Percentiles rank a stretch among this genome's conserved stretches.
These are phyloP conservation scores for Drosophila acutilabella DNA, from an alignment of 2,888 invertebrate genomes.

Conservation along the genomic window DNA sequence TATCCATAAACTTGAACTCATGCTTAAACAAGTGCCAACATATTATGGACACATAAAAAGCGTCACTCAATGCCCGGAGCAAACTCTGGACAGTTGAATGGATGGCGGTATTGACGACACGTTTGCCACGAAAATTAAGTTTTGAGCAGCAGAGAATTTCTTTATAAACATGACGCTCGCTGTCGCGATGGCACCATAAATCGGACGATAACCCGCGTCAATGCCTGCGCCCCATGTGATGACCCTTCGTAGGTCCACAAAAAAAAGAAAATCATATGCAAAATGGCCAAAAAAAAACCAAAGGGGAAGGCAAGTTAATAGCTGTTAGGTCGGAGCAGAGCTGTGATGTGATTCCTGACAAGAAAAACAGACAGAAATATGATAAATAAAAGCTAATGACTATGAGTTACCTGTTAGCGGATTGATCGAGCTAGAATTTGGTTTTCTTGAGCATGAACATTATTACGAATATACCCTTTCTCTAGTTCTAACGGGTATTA, in stretches of 20 bases:
- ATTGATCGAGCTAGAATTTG: too few species aligned
- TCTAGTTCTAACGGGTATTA: not conserved
- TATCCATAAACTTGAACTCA: not conserved
- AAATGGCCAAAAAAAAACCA: conserved; percentile 45
- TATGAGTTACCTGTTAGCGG: too few species aligned
- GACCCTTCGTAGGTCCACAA: conserved; percentile 48
- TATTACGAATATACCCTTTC: not conserved
- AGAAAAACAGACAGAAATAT: not conserved
- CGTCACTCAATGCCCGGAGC: conserved; percentile 27
- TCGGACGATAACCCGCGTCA: conserved; percentile 66
- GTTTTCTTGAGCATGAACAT: too few species aligned
- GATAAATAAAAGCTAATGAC: too few species aligned
- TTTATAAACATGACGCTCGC: conserved; percentile 68
- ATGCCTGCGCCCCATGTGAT: conserved; percentile 49
- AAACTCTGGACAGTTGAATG: conserved; percentile 42
- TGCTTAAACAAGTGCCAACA: conserved; percentile 56
- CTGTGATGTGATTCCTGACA: conserved; percentile 1
- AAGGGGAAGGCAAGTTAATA: conserved; percentile 57
- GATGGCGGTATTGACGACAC: conserved; percentile 51
- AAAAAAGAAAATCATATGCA: conserved; percentile 61
- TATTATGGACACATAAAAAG: conserved; percentile 60
- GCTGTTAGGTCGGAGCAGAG: conserved; percentile 54
- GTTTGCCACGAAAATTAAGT: conserved; percentile 61
- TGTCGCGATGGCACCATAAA: conserved; percentile 68
- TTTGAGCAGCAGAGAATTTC: conserved; percentile 60